These are phyloP conservation scores for Lordiphosa collinella DNA, from an alignment of 1,140 invertebrate species.

Conservation along the genomic window DNA sequence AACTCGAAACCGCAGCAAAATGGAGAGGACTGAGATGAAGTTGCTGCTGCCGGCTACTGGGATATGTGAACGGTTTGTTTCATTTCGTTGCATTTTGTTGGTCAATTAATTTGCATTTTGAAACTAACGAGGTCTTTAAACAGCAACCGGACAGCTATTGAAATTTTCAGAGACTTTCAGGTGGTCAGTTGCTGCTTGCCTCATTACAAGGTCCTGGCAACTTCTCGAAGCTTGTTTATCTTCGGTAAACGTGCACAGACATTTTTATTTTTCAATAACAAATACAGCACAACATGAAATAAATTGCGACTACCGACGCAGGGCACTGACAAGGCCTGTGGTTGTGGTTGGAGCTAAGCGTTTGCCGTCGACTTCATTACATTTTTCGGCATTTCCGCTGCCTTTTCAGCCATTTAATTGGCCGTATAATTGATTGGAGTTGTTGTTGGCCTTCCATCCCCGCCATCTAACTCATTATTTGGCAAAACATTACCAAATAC, in stretches of 20 bases:
- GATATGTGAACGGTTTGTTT: slow-evolving; percentile 39
- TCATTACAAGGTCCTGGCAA: slow-evolving; percentile 31
- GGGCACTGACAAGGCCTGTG: not conserved
- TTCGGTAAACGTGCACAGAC: slow-evolving; percentile 51
- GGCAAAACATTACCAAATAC: slow-evolving; percentile 61
- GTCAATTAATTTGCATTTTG: slow-evolving; percentile 55
- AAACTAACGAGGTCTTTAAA: slow-evolving; percentile 19
- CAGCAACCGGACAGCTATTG: slow-evolving; percentile 3
- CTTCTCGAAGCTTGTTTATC: slow-evolving; percentile 54
- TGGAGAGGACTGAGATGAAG: not conserved
- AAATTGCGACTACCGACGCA: slow-evolving; percentile 36
- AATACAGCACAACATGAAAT: slow-evolving; percentile 47
- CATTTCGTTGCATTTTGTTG: slow-evolving; percentile 40
- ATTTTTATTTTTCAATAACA: slow-evolving; percentile 74
- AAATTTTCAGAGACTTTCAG: slow-evolving; percentile 4
- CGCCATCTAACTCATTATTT: slow-evolving; percentile 59
- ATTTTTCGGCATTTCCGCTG: slow-evolving; percentile 54
- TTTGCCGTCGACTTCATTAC: slow-evolving; percentile 50
- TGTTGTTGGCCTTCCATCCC: slow-evolving; percentile 29
- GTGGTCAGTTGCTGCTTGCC: slow-evolving; percentile 1
- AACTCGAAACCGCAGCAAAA: not conserved
- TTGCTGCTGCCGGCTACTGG: slow-evolving; percentile 3
- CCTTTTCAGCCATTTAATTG: slow-evolving; percentile 71
- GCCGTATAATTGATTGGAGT: slow-evolving; percentile 78
- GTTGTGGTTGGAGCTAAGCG: slow-evolving; percentile 2